Evolutionary conservation across 2,888 invertebrate species (phyloP), one percentile per base, ranked within the genome.

Genomic region (Scaeva pyrastri): DNA sequence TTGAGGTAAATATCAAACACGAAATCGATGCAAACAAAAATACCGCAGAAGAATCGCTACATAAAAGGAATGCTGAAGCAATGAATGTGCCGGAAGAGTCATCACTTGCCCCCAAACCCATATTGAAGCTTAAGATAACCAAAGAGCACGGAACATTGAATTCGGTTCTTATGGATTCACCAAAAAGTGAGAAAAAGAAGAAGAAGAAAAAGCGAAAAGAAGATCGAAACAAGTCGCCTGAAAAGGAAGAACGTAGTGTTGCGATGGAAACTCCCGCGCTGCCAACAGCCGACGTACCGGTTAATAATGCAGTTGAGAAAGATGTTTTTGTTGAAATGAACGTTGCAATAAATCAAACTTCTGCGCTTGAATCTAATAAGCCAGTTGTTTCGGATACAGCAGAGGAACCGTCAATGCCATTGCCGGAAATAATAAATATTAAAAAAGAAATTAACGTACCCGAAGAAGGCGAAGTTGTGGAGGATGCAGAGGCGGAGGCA

Each of bases 141-240:
- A 92, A 92, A 58, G 91, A 92, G 71, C 92, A 92, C 79, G 92
- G 92, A 0, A 92, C 90, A 72, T 88, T 92, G 0, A 92, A 92
- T 88, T 91, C 92, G 1, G 90, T 92, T 4, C 88, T 92, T 19
- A 89, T 92, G 0, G 91, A 91, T 68, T 89, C 89, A 14, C 82
- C 87, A 0, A 87, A 87, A 48, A 88, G 87, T 12, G 91, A 87
- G 60, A 90, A 87, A 70, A 88, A 88, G 75, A 91, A 91, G 76
- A 91, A 91, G 87, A 91, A 91, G 85, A 91, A 91, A 85, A 91
- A 91, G 68, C 89, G 90, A 71, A 92, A 90, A 80, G 91, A 91
- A 70, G 81, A 86, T 10, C 77, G 73, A 14, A 62, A n/a, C 1
- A 79, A 76, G 39, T 56, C 88, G 12, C 45, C 66, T 12, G 88